Evolutionary conservation across 2,888 invertebrate species (phyloP).

Genomic region (Noctua janthe): DNA sequence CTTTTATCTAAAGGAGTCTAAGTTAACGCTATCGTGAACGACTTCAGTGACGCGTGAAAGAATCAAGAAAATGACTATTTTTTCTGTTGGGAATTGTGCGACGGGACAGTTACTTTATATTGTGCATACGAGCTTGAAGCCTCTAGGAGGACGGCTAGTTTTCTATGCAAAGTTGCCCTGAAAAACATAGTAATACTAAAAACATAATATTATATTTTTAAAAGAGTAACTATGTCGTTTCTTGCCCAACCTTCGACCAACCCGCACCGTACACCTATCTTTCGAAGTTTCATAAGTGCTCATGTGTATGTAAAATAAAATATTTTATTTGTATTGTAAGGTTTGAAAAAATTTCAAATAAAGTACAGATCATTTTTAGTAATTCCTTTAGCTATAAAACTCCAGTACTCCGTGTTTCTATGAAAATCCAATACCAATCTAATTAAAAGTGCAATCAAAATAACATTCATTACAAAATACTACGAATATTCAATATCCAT

Average conservation of each 20-base stretch:
- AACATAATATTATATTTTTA: not conserved
- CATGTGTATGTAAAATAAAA: no score
- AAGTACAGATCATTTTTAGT: not conserved
- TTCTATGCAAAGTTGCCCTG: not conserved
- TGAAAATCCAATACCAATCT: not conserved
- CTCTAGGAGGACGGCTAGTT: slow-evolving; percentile 21
- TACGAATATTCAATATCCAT: slow-evolving; percentile 12
- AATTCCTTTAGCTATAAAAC: not conserved
- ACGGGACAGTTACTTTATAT: not conserved
- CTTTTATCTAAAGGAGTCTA: slow-evolving; percentile 62
- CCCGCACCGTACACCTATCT: not conserved
- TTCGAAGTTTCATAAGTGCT: no score
- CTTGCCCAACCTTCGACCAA: not conserved
- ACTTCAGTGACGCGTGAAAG: slow-evolving; percentile 72
- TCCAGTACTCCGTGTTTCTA: not conserved
- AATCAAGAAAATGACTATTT: slow-evolving; percentile 69
- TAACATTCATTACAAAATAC: not conserved
- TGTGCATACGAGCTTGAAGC: slow-evolving; percentile 29
- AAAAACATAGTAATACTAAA: not conserved
- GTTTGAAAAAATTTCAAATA: not conserved
- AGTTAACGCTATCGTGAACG: slow-evolving; percentile 70
- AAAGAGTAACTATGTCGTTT: not conserved
- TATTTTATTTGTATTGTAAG: no score
- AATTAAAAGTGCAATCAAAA: not conserved
- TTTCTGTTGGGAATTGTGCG: slow-evolving; percentile 41